phyloP scores from a whole-genome alignment of 2,113 vertebrate species.

The Cyrtonyx montezumae region DNA sequence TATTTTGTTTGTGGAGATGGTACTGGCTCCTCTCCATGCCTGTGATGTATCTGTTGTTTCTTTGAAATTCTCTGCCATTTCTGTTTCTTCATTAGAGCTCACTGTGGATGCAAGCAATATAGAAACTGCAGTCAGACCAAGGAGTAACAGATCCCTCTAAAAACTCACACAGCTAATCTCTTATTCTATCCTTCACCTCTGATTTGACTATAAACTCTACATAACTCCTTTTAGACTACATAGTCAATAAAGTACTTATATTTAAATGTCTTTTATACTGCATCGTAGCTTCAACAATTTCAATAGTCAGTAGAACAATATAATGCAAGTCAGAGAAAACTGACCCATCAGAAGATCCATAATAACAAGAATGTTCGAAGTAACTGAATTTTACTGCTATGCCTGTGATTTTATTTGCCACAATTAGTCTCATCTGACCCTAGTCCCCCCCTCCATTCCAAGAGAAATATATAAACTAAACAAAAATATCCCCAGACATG shows the following conservation, averaged over 20 bases:
- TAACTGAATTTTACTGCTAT: too few relatives aligned
- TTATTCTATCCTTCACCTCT: not conserved
- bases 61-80: not conserved
- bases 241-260: not conserved
- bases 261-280: not conserved
- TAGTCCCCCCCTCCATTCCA: not conserved
- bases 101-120: not conserved
- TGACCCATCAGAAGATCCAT: not conserved
- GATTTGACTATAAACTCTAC: not conserved
- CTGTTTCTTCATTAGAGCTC: not conserved
- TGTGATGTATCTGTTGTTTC: not conserved
- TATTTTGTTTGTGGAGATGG: not conserved
- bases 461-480: not conserved
- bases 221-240: not conserved
- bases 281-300: not conserved
- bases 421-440: not conserved
- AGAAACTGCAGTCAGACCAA: not conserved
- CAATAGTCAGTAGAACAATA: not conserved
- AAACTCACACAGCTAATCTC: not conserved
- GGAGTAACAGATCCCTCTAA: not conserved
- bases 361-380: not conserved
- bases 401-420: not conserved
- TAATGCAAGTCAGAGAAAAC: not conserved
- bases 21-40: not conserved
- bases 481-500: accelerated